Evolutionary conservation across 2,113 vertebrate genomes (phyloP), one percentile per base, ranked within the genome.

Genomic region (Epinephelus cyanopodus): DNA sequence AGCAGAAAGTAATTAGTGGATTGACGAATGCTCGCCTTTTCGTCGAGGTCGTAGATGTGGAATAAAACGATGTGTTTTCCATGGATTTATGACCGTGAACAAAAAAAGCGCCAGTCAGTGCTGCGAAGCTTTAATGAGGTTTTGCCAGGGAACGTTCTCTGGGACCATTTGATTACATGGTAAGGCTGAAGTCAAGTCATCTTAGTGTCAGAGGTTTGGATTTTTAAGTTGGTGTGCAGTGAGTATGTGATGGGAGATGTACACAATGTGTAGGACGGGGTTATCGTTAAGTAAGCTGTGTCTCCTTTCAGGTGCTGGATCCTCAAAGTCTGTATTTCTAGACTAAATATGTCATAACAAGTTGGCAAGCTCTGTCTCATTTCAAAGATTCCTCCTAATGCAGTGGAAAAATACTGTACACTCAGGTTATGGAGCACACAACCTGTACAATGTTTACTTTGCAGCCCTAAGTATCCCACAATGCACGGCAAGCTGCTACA

Each of bases 321-420:
- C 56, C 48, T 67, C 47, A 10, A 50, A 29, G 53, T 67, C 47
- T 57, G 73, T 57, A 42, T 52, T 77, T 69, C 63, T 33, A 70
- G 58, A 70, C 58, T 86, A 73, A 81, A 83, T 82, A 64, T 66
- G 39, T 74, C 68, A 61, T 13, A 68, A 83, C 50, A 60, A 25
- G 15, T 45, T 61, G 71, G 67, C 54, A 74, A 6, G 39, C 15
- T 67, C 60, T 53, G 48, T 42, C 53, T 18, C 37, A 50, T 65
- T 74, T 79, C 52, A 57, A 79, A 29, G 61, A 61, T 48, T 27
- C 10, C 39, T 15, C 25, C 13, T 9, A 81, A 70, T 37, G 21
- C 33, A 47, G 65, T 62, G 0, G 5, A 58, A 23, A 27, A 68
- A 66, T n/a, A 27, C 4, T 37, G 27, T 15, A n/a, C 48, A 19